Base-by-base conservation (phyloP, 2,888 invertebrate species). In the Siphlonurus alternatus region DNA sequence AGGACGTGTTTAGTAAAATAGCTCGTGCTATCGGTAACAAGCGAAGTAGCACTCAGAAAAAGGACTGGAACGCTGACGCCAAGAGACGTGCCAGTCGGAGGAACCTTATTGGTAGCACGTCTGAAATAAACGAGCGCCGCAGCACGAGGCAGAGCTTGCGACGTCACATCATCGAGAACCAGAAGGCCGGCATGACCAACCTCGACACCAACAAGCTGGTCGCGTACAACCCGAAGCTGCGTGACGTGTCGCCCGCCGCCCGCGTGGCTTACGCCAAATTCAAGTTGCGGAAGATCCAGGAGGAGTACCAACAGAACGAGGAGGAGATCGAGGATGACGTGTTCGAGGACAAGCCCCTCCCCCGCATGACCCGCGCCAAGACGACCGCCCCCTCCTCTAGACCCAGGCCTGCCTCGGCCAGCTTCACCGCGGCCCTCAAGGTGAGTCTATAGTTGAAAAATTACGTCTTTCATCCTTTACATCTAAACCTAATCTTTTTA, bases 181-280 rank as follows among this genome's bases (percentile, higher is more conserved):
- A 87, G 18, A 76, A 81, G 56, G 77, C 80, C 19, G 79, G 80
- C 56, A 70, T 70, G 65, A 71, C 53, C 15, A 53, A 24, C 10
- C 25, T 65, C 25, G 59, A 24, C 54, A 64, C 64, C 23, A 69
- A 70, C n/a, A 69, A 68, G 25, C 65, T 72, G 61, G 69, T 69
- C 1, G 88, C 88, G 74, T 91, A 85, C 75, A 92, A 92, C 77
- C 91, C 91, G 0, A 87, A 86, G 69, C 76, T 92, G 38, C 82
- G 84, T 1, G 82, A 82, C 0, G 85, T 90, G 1, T 84, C 89
- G 1, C 87, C 88, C 1, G 85, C 86, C 1, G 88, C 91, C 0
- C 80, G 91, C 69, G 84, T 91, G 19, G 92, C 92, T 0, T 92
- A 92, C 70, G 90, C 89, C 63, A 92, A 91, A 75, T 93, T 92